Evolutionary conservation across 1,140 invertebrate species (phyloP).

Genomic region (Pectinophora gossypiella): DNA sequence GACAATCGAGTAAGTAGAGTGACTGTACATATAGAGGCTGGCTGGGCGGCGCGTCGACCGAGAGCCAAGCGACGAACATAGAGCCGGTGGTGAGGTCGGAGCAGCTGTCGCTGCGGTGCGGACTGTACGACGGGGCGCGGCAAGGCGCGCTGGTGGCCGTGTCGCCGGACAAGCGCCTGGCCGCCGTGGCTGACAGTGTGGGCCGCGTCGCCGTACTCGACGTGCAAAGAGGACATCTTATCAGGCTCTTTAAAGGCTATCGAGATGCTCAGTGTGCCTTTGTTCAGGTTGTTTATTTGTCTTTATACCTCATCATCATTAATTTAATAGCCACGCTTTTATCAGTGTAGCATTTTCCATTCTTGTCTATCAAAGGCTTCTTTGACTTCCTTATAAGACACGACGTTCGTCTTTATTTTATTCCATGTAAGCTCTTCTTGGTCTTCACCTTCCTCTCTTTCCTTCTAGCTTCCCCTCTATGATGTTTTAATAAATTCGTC

Average conservation of each 20-base stretch:
- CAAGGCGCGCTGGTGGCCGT: constrained; percentile 83
- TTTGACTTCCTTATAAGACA: too few species aligned
- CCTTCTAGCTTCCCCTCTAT: too few species aligned
- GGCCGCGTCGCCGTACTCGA: constrained; percentile 92
- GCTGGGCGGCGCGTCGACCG: constrained; percentile 76
- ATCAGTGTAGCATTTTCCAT: too few species aligned
- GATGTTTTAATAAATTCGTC: too few species aligned
- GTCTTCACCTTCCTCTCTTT: too few species aligned
- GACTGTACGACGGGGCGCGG: constrained; percentile 89
- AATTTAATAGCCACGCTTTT: too few species aligned
- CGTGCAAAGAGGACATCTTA: constrained; percentile 83
- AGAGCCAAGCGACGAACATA: constrained; percentile 55
- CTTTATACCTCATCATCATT: background rate
- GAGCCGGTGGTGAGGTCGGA: constrained; percentile 77
- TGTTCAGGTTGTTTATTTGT: constrained; percentile 80
- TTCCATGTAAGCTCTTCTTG: too few species aligned
- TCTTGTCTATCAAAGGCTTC: too few species aligned
- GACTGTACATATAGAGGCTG: constrained; percentile 76
- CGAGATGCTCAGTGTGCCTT: constrained; percentile 95
- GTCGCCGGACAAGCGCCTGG: constrained; percentile 88
- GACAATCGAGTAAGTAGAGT: too few species aligned
- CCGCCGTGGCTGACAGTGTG: constrained; percentile 89
- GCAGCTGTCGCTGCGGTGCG: constrained; percentile 83
- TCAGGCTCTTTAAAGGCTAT: constrained; percentile 96
- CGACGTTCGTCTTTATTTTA: too few species aligned